A percentile compares a stretch with the other conserved stretches of the same genome.
These are phyloP conservation scores for Epinephelus awoara DNA, from an alignment of 2,797 vertebrate species.

Conservation along the genomic window DNA sequence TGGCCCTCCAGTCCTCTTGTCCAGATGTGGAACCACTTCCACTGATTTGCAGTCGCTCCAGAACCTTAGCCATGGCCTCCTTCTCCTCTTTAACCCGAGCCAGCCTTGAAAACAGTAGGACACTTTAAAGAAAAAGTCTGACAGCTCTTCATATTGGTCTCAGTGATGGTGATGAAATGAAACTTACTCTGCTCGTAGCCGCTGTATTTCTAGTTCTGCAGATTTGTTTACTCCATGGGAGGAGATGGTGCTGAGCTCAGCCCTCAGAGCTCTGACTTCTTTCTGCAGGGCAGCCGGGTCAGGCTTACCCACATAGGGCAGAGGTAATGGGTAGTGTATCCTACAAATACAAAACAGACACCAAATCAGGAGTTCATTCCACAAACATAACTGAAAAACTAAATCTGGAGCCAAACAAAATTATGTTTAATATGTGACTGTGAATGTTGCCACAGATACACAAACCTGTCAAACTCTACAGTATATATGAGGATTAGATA, in stretches of 20 bases:
- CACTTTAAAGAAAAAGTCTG: background rate
- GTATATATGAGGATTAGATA: slow-evolving; percentile 97
- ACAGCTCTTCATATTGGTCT: background rate
- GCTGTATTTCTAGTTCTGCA: slow-evolving; percentile 87
- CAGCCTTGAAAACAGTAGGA: slow-evolving; percentile 78
- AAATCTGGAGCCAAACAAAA: background rate
- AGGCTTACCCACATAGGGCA: slow-evolving; percentile 92
- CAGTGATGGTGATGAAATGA: background rate
- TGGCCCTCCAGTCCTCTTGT: slow-evolving; percentile 83
- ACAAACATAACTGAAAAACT: background rate
- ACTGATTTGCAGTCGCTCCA: slow-evolving; percentile 85
- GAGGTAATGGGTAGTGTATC: slow-evolving; percentile 95
- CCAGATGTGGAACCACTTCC: slow-evolving; percentile 64
- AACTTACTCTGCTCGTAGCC: slow-evolving; percentile 90
- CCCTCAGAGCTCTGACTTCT: slow-evolving; percentile 89
- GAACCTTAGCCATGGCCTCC: slow-evolving; percentile 83
- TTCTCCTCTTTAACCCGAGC: slow-evolving; percentile 88
- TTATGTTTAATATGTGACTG: background rate
- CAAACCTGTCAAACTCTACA: slow-evolving; percentile 96
- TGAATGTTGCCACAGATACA: background rate
- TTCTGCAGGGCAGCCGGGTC: slow-evolving; percentile 91
- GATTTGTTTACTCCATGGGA: slow-evolving; percentile 78
- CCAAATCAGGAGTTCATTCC: background rate
- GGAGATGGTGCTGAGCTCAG: slow-evolving; percentile 85
- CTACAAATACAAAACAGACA: slow-evolving; percentile 68